Evolutionary conservation across 2,797 vertebrate species (phyloP).

Genomic region (Darevskia mixta): DNA sequence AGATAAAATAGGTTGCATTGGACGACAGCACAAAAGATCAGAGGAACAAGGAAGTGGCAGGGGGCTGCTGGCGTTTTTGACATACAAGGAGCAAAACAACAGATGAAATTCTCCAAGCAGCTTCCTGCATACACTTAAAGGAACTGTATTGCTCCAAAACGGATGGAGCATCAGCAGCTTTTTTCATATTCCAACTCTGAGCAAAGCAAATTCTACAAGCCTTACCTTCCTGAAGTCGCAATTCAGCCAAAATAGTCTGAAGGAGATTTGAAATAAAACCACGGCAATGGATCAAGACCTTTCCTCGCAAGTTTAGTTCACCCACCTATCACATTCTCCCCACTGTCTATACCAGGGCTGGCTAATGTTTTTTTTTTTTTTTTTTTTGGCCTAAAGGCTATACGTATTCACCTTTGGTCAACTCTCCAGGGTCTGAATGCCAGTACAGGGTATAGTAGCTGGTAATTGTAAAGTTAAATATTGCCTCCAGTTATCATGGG

Average conservation of each 20-base stretch:
- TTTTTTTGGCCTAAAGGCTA: too few species aligned
- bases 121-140: background rate
- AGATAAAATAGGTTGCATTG: background rate
- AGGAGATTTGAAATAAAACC: background rate
- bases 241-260: background rate
- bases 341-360: too few species aligned
- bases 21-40: constrained; percentile 2
- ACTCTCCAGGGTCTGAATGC: too few species aligned
- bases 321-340: too few species aligned
- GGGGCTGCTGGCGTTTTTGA: background rate
- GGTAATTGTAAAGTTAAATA: too few species aligned
- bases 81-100: background rate
- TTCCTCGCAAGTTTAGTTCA: background rate
- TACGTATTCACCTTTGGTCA: too few species aligned
- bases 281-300: background rate
- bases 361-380: too few species aligned
- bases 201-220: background rate
- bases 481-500: too few species aligned
- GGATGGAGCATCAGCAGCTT: background rate
- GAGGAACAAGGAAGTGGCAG: constrained; percentile 1
- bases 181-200: background rate
- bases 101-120: background rate
- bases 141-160: background rate
- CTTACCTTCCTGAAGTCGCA: background rate
- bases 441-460: too few species aligned